phyloP scores from a whole-genome alignment of 2,113 vertebrate genomes.

The Leptosomus discolor region DNA sequence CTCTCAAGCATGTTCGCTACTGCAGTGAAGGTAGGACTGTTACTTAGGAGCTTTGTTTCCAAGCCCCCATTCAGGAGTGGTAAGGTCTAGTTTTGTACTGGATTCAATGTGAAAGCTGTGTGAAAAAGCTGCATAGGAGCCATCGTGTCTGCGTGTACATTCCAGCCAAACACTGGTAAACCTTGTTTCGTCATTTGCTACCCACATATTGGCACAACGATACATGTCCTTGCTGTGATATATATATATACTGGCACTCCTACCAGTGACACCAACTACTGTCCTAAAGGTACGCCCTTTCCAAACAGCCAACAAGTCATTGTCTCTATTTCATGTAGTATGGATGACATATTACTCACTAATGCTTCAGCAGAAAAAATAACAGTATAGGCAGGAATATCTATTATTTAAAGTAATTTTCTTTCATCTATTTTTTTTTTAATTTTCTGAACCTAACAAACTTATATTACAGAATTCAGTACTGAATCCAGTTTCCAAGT shows the following conservation, averaged over 20 bases:
- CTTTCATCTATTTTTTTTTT: background rate
- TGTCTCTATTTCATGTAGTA: background rate
- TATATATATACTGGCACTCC: background rate
- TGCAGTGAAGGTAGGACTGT: fast-evolving
- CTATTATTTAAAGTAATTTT: background rate
- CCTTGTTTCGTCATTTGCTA: background rate
- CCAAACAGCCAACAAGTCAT: background rate
- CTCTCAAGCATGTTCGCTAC: background rate
- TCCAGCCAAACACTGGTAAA: background rate
- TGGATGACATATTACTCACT: background rate
- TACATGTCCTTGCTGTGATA: background rate
- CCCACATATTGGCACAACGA: background rate
- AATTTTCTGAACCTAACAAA: background rate
- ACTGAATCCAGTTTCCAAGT: background rate
- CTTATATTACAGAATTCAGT: background rate
- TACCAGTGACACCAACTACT: background rate
- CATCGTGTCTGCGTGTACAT: fast-evolving
- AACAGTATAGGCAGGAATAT: background rate
- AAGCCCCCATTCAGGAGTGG: background rate
- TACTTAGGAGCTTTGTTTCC: background rate
- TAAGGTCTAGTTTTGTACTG: background rate
- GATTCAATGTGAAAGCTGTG: background rate
- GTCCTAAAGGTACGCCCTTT: background rate
- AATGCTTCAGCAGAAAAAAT: background rate
- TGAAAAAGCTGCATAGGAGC: background rate